Evolutionary conservation across 2,797 vertebrate genomes (phyloP), one percentile per base, ranked within the genome.

Genomic region (Coreius guichenoti): DNA sequence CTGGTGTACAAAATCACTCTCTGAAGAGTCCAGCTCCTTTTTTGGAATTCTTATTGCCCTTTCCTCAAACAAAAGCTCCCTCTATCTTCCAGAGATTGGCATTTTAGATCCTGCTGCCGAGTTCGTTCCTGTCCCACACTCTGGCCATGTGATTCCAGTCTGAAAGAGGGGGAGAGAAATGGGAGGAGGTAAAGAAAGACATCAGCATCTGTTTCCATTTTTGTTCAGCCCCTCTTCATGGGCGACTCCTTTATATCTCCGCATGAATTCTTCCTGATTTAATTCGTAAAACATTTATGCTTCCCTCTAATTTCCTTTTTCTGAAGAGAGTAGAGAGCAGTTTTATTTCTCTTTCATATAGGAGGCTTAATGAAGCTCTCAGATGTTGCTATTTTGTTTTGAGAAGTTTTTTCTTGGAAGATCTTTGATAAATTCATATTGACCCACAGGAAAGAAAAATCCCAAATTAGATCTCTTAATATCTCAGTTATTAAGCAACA

Each of bases 1-100:
- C 7, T 61, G 9, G 14, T 63, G 14, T 77, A 54, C 8, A 67
- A 79, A 39, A 78, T 39, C 31, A 31, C 51, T 73, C 33, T 77
- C 63, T 72, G 79, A 75, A 45, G 58, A 39, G 74, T 75, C 82
- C 45, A 67, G 56, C n/a, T 68, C 2, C 33, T 31, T 69, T 79
- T 58, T 49, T 49, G 33, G 9, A 49, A 33, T 58, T 89, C 17
- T 63, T 47, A 23, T 67, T 33, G 43, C 82, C 76, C 47, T 72
- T 77, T 82, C 63, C 17, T 83, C 73, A 79, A 36, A 79, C 65
- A 81, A 83, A 80, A 81, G 56, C 58, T 76, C 82, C 72, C 58
- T 85, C 84, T 87, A 89, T 90, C 61, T 87, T 84, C 76, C 88
- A 76, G 89, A 86, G 65, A 82, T 76, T 90, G 87, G 87, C 89